Percentiles rank a stretch among this genome's conserved stretches.
phyloP scores from a whole-genome alignment of 92 coral and sea anemone genomes.

The Porites cylindrica region DNA sequence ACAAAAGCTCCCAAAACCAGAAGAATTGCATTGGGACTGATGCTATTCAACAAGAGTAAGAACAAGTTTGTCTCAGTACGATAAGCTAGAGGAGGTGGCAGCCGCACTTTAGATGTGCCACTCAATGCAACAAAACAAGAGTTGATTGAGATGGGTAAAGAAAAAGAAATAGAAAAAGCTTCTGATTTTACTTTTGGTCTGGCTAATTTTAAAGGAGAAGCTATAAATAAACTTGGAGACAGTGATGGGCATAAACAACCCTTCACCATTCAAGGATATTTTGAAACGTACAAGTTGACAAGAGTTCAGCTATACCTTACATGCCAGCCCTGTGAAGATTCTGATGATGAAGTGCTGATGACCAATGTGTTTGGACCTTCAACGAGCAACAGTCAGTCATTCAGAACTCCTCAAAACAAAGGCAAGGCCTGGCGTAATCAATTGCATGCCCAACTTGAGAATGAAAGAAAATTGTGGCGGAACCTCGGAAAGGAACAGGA shows the following conservation, averaged over 20 bases:
- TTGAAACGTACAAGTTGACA: constrained; percentile 38
- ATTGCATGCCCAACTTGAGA: constrained; percentile 38
- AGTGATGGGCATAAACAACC: constrained; percentile 30
- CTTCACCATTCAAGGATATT: constrained; percentile 54
- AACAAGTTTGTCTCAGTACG: constrained; percentile 39
- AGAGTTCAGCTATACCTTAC: constrained; percentile 47
- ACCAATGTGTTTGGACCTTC: constrained; percentile 46
- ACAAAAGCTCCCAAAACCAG: constrained; percentile 42
- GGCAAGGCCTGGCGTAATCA: constrained; percentile 49
- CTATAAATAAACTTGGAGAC: constrained; percentile 27
- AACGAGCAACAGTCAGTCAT: constrained; percentile 41
- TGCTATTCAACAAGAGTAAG: constrained; percentile 36
- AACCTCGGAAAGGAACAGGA: constrained; percentile 47
- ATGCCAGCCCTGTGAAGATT: constrained; percentile 48
- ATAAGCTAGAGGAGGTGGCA: constrained; percentile 59
- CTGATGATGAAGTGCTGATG: constrained; percentile 51
- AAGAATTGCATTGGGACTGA: constrained; percentile 28
- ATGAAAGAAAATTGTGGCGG: constrained; percentile 22
- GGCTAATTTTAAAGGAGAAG: constrained; percentile 43
- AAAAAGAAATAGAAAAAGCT: constrained; percentile 41
- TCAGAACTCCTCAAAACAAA: constrained; percentile 37
- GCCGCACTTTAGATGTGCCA: constrained; percentile 40
- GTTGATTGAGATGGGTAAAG: constrained; percentile 44
- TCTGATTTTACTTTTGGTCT: constrained; percentile 46
- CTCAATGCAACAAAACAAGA: constrained; percentile 46